Evolutionary conservation across 2,797 vertebrate species (phyloP), one percentile per base, ranked within the genome.

Genomic region (Microctenopoma stevenorrisi): DNA sequence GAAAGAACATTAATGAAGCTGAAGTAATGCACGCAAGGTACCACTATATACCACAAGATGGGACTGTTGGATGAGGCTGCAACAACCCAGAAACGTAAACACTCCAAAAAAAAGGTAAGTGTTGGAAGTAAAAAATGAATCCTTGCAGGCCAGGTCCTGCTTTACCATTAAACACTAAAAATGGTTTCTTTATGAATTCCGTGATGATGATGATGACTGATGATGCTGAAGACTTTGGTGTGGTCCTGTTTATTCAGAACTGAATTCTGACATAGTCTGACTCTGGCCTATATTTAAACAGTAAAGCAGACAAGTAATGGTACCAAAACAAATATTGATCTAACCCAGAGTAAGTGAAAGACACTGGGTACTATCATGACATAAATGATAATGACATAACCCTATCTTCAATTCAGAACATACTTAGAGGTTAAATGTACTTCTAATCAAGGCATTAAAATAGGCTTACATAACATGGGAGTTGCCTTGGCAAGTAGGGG

Each of bases 401-500:
- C 22, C 22, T 22, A 22, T 22, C 22, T 22, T 22, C 22, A 22
- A 22, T 22, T 22, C 22, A 22, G 22, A 22, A 22, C 22, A 22
- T 22, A 22, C 22, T 22, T 22, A 22, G 22, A 22, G 22, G 22
- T 22, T 22, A 22, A 22, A 26, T 67, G n/a, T 63, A 54, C n/a
- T 46, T 75, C 59, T 70, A 14, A 66, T 22, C 0, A 2, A 61
- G 11, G 6, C 14, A 16, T 53, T 64, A 91, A 79, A 88, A 86
- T 71, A 72, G 79, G 33, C 47, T 43, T 10, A 47, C 60, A 33
- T 28, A 62, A 33, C 56, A 26, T 55, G 48, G 14, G 60, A 67
- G 54, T 75, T 64, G 76, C 76, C 12, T 81, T 28, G 69, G 72
- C 73, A 77, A 80, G 71, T 83, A 70, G 77, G 82, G 88, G 88